Conservation (phyloP, 2,797 vertebrate species). For the Sorex maritimensis region DNA sequence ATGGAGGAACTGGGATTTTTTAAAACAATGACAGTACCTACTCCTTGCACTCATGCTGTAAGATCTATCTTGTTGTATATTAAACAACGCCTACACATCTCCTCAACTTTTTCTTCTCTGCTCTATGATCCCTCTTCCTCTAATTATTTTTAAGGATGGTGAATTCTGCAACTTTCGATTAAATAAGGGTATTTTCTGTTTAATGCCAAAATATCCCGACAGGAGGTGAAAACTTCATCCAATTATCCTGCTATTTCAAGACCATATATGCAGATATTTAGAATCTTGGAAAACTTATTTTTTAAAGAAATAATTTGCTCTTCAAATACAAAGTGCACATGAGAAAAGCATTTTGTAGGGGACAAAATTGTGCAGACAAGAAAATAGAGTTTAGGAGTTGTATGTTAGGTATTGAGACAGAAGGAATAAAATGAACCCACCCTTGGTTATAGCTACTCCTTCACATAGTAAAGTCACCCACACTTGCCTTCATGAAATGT, state of each 20-base stretch:
- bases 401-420: neutral
- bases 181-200: conserved; percentile 31
- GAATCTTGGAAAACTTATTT: conserved; percentile 50
- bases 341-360: neutral
- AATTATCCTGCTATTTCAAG: neutral
- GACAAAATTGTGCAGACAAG: neutral
- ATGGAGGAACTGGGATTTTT: neutral
- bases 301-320: neutral
- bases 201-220: conserved; percentile 39
- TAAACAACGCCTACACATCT: neutral
- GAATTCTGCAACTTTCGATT: conserved; percentile 30
- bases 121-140: neutral
- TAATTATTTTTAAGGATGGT: conserved; percentile 41
- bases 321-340: conserved; percentile 47
- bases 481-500: neutral
- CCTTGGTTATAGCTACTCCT: neutral
- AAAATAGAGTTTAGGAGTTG: neutral
- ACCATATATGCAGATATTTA: conserved; percentile 20
- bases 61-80: neutral
- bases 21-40: neutral
- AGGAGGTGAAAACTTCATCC: neutral
- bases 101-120: conserved; percentile 30
- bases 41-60: neutral
- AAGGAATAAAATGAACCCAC: neutral
- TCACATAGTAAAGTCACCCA: neutral